Evolutionary conservation across 2,888 invertebrate genomes (phyloP), one percentile per base, ranked within the genome.

Genomic region (Nemotelus pantherinus): DNA sequence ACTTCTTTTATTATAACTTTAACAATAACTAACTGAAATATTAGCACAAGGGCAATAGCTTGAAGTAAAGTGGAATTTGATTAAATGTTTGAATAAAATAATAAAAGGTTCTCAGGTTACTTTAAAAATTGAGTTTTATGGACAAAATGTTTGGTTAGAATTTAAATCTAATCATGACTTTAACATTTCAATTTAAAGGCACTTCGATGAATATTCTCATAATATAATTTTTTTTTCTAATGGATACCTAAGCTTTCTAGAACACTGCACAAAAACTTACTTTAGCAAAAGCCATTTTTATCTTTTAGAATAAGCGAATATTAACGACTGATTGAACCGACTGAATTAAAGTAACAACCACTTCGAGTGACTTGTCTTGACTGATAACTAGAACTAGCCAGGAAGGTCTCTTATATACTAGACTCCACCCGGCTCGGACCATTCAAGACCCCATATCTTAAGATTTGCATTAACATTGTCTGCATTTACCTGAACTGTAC

Each of bases 301-400:
- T 78, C 64, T 64, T 64, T 48, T 70, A 45, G 60, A 48, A 76
- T 72, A 25, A 25, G 25, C 25, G 25, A 25, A 58, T 76, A 79
- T 76, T 50, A 80, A 78, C 78, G 80, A 81, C 81, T 81, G 68
- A 80, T 79, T 78, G 71, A 74, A 75, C 53, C 77, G 77, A 68
- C 80, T 80, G 78, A 64, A 48, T 48, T 74, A 76, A 81, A 78
- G 80, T 81, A 81, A 79, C 81, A 81, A 81, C 80, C 82, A 82
- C 82, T 82, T 86, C 83, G 84, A 86, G 84, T 84, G 85, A 84
- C 85, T 85, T 83, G 82, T 85, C 83, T 83, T 85, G 86, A 87
- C 87, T 87, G 87, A 87, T 87, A 87, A 86, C 86, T 86, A 87
- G 87, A 87, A 86, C 85, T 84, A 83, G 86, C 85, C 85, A 86